phyloP scores from a whole-genome alignment of 2,888 invertebrate genomes.

The Dryomyza anilis region DNA sequence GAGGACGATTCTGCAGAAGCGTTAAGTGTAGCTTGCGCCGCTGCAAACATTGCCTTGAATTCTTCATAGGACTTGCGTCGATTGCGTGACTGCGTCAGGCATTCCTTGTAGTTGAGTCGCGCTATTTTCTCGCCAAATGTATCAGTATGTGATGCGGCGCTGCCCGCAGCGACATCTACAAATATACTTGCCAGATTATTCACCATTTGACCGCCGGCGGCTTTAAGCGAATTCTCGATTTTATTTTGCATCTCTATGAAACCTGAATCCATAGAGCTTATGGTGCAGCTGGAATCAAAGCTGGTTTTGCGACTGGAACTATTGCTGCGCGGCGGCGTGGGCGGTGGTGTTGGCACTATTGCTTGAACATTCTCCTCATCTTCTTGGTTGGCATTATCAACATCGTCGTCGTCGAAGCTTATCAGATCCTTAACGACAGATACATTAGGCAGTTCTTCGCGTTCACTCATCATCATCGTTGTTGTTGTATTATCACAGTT shows the following conservation, averaged over 20 bases:
- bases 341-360: background rate
- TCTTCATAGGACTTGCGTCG: constrained; percentile 62
- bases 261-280: constrained; percentile 62
- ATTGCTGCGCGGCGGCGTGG: constrained; percentile 49
- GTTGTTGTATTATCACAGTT: constrained; percentile 41
- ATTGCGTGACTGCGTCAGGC: constrained; percentile 60
- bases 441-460: constrained; percentile 10
- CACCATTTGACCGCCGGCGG: constrained; percentile 32
- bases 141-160: background rate
- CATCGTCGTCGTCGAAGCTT: constrained; percentile 55
- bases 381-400: constrained; percentile 5
- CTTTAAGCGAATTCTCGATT: constrained; percentile 47
- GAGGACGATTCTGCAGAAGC: background rate
- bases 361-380: constrained; percentile 15
- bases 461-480: background rate
- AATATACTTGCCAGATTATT: constrained; percentile 40
- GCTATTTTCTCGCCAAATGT: constrained; percentile 50
- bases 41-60: constrained; percentile 59
- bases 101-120: constrained; percentile 58
- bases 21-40: constrained; percentile 29
- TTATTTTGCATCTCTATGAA: constrained; percentile 62
- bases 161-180: background rate
- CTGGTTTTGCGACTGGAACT: constrained; percentile 60
- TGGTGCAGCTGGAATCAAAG: constrained; percentile 61
- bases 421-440: constrained; percentile 54